Evolutionary conservation across 2,888 invertebrate genomes (phyloP), one percentile per base, ranked within the genome.

Genomic region (Drosophila merina): DNA sequence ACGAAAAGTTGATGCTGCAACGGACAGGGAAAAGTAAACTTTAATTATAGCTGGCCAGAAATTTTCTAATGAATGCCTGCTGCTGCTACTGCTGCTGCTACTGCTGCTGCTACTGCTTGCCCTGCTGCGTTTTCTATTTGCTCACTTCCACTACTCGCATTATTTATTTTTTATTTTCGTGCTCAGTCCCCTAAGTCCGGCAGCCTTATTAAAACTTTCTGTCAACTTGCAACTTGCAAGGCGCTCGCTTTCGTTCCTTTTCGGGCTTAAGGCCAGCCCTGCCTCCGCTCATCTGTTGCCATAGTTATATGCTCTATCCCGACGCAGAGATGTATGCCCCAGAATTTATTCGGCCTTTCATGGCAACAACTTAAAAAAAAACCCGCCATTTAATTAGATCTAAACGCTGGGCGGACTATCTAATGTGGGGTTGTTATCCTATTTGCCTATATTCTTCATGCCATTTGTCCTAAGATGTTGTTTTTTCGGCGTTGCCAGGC

Each of bases 371-470:
- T 5, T 28, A 60, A 71, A 74, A 59, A 59, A 70, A 77, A 75
- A 84, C 72, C 76, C 77, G 72, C 76, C 74, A 86, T 84, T 85
- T 88, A 89, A 90, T 89, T 90, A 85, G 88, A 88, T 89, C 88
- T 85, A 89, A 89, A 89, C 84, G 77, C 86, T 67, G 84, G 83
- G 79, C 88, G 83, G 83, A 79, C 88, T 80, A 76, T 81, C 80
- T 83, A 87, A 84, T 85, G 79, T 75, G 75, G 28, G 44, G 36
- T 12, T 63, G 44, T 57, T 31, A 31, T 45, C 45, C 30, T 54
- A 45, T 54, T 60, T 62, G 55, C 47, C 44, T 40, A 45, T 47
- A 48, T 31, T 40, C 33, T 66, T 30, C 47, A 50, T 74, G 74
- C 83, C 82, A 86, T 85, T 87, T 86, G 86, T 84, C 83, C 77